A percentile compares a stretch with the other conserved stretches of the same genome.
Conservation (phyloP, 1,140 invertebrate species). For the Sesamia nonagrioides region DNA sequence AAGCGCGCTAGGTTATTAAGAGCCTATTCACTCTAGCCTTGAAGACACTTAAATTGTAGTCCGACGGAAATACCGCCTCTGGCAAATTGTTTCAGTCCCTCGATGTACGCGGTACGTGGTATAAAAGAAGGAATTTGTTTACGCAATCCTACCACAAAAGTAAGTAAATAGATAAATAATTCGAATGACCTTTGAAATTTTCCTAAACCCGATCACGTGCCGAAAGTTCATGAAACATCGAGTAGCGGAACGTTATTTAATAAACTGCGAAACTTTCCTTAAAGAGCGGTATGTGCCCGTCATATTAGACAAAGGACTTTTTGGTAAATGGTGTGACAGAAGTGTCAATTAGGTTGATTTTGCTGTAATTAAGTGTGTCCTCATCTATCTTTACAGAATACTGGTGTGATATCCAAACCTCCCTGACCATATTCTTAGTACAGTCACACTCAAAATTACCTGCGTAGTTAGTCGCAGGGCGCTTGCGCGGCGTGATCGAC, state of each 20-base stretch:
- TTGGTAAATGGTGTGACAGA: not conserved
- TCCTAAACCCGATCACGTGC: slow-evolving; percentile 9
- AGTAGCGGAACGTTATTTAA: not conserved
- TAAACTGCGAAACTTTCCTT: not conserved
- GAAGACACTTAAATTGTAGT: too few species aligned
- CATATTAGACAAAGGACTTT: not conserved
- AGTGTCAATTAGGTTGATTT: slow-evolving; percentile 1
- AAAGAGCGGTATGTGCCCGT: not conserved
- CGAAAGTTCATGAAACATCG: not conserved
- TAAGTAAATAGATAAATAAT: not conserved
- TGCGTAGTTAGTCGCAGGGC: slow-evolving; percentile 68
- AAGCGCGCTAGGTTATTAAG: too few species aligned
- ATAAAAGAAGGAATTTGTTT: not conserved
- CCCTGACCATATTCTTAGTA: slow-evolving; percentile 12
- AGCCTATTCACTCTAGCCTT: too few species aligned
- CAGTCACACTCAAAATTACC: slow-evolving; percentile 47
- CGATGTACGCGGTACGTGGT: too few species aligned
- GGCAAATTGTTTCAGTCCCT: too few species aligned
- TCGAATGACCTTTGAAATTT: slow-evolving; percentile 11
- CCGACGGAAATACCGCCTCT: too few species aligned
- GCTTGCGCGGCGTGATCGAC: slow-evolving; percentile 77
- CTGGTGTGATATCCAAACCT: not conserved
- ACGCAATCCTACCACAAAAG: not conserved
- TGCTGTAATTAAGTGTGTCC: not conserved
- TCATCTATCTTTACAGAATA: not conserved